A percentile compares a stretch with the other conserved stretches of the same genome.
Evolutionary conservation across 2,888 invertebrate species (phyloP).

Genomic region (Furcula furcula): DNA sequence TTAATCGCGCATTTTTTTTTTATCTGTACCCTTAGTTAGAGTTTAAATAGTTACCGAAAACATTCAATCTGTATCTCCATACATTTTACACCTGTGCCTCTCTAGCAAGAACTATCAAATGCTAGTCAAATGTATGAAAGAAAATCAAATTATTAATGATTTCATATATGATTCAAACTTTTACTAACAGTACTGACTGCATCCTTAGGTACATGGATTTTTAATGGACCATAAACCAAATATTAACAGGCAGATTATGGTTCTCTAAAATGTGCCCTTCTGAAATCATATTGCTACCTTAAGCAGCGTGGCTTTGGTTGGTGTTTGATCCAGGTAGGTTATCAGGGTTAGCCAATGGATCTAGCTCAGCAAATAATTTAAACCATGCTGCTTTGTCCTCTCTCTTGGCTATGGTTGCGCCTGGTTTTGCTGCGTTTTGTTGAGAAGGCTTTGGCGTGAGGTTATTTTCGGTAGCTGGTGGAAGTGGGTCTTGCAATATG

Average conservation of each 20-base stretch:
- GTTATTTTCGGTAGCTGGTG: conserved; percentile 35
- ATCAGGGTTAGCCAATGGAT: conserved; percentile 94
- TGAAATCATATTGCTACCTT: conserved; percentile 16
- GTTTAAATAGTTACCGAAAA: no score
- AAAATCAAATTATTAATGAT: no score
- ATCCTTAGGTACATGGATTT: no score
- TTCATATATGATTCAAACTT: no score
- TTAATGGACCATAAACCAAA: no score
- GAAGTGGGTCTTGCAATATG: conserved; percentile 43
- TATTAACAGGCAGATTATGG: neutral
- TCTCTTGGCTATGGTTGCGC: conserved; percentile 60
- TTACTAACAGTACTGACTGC: no score
- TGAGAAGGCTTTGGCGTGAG: conserved; percentile 27
- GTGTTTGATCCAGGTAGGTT: conserved; percentile 64
- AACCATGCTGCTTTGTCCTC: conserved; percentile 87
- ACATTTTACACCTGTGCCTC: no score
- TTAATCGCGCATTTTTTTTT: no score
- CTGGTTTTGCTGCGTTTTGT: neutral
- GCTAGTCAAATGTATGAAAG: no score
- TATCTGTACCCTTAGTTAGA: no score
- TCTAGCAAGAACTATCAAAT: no score
- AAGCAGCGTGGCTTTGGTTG: conserved; percentile 79
- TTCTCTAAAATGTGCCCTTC: neutral
- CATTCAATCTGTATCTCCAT: no score
- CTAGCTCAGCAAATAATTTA: conserved; percentile 95